These are phyloP conservation scores for Enteromius afrohamiltoni DNA, from an alignment of 2,797 vertebrate genomes.

Conservation along the genomic window DNA sequence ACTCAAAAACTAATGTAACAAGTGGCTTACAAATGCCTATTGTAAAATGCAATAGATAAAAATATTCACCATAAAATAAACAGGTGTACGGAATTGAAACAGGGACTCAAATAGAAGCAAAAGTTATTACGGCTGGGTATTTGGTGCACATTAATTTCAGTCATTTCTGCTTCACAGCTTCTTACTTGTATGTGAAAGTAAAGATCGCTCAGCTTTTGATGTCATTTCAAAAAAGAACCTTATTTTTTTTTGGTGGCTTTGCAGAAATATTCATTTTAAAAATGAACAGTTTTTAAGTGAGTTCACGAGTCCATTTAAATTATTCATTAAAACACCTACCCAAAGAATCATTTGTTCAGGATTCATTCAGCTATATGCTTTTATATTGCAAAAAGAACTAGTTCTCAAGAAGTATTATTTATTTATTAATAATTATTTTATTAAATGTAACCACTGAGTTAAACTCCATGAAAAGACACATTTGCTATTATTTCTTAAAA, in stretches of 20 bases:
- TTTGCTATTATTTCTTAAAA: background rate
- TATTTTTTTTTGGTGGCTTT: background rate
- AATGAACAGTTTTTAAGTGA: background rate
- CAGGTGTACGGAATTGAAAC: background rate
- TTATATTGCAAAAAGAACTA: background rate
- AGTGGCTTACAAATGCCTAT: conserved; percentile 10
- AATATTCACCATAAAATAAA: conserved; percentile 15
- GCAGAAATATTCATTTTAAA: background rate
- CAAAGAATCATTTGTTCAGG: background rate
- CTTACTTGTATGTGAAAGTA: background rate
- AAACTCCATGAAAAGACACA: background rate
- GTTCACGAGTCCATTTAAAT: background rate
- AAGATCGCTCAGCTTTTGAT: background rate
- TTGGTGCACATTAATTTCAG: background rate
- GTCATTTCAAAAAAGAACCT: background rate
- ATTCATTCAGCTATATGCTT: background rate
- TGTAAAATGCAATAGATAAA: background rate
- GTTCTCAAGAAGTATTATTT: background rate
- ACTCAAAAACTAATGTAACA: conserved; percentile 26
- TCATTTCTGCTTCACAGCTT: background rate
- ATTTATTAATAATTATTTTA: background rate
- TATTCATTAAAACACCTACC: background rate
- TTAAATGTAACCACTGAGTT: background rate
- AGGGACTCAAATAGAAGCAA: background rate
- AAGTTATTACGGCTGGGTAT: background rate